phyloP scores from a whole-genome alignment of 2,888 invertebrate genomes.

The Drosophila borborema region DNA sequence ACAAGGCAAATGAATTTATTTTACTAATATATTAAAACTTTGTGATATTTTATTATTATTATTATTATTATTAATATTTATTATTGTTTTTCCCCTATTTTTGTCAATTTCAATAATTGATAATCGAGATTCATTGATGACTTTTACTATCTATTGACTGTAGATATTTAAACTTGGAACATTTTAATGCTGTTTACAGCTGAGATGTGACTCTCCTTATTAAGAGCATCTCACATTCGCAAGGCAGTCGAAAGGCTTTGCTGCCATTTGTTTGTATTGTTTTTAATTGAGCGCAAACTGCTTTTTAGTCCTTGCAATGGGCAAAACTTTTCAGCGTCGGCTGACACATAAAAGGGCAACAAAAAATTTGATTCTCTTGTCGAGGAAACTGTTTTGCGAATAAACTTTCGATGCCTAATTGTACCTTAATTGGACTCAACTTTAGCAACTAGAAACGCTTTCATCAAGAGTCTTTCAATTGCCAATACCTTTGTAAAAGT shows the following conservation, averaged over 20 bases:
- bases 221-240: neutral
- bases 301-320: slow-evolving; percentile 2
- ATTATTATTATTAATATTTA: too few relatives aligned
- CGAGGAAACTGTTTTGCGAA: slow-evolving; percentile 19
- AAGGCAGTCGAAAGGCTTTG: neutral
- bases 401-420: slow-evolving; percentile 44
- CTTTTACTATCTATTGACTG: too few relatives aligned
- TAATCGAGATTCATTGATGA: too few relatives aligned
- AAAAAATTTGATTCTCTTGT: slow-evolving; percentile 32
- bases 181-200: neutral
- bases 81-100: too few relatives aligned
- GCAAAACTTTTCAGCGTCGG: slow-evolving; percentile 26
- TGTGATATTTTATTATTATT: too few relatives aligned
- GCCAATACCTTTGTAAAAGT: slow-evolving; percentile 1
- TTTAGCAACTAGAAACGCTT: slow-evolving; percentile 18
- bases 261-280: slow-evolving; percentile 21
- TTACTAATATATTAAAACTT: too few relatives aligned
- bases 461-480: neutral
- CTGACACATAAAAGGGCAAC: slow-evolving; percentile 5
- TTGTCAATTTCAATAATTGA: too few relatives aligned
- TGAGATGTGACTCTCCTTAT: neutral
- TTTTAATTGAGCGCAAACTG: slow-evolving; percentile 45
- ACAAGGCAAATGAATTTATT: too few relatives aligned
- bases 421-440: slow-evolving; percentile 40
- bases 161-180: too few relatives aligned